These are phyloP conservation scores for Tyrannus savana DNA, from an alignment of 2,113 vertebrate species.

Conservation along the genomic window DNA sequence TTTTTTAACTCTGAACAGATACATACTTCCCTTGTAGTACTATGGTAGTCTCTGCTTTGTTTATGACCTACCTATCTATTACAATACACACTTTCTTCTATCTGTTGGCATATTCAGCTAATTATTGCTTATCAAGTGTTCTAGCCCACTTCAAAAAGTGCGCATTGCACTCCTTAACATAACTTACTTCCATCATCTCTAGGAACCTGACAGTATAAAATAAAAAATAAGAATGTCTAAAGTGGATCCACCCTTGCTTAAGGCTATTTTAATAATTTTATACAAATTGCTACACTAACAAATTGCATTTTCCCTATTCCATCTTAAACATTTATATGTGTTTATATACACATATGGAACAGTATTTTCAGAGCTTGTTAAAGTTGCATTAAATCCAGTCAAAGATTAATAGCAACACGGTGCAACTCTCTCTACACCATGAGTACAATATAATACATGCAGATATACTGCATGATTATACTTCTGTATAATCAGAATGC, in stretches of 20 bases:
- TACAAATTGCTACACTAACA: neutral
- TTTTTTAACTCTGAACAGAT: neutral
- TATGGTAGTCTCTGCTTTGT: neutral
- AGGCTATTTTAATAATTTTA: neutral
- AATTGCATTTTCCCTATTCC: neutral
- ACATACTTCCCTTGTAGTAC: neutral
- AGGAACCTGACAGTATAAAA: neutral
- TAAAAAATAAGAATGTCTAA: neutral
- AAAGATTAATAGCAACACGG: neutral
- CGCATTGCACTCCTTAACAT: conserved; percentile 9
- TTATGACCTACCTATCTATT: neutral
- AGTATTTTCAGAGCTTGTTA: neutral
- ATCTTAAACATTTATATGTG: neutral
- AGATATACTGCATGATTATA: accelerated
- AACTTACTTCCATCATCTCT: neutral
- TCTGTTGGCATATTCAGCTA: conserved; percentile 22
- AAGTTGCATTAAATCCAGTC: neutral
- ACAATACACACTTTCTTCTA: conserved; percentile 8
- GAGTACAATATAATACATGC: neutral
- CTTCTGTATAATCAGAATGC: neutral
- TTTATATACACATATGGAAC: neutral
- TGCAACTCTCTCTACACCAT: neutral
- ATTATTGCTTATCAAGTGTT: conserved; percentile 3
- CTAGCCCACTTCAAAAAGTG: neutral
- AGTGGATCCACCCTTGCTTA: neutral